Evolutionary conservation across 2,113 vertebrate genomes (phyloP), one percentile per base, ranked within the genome.

Genomic region (Oncorhynchus kisutch): DNA sequence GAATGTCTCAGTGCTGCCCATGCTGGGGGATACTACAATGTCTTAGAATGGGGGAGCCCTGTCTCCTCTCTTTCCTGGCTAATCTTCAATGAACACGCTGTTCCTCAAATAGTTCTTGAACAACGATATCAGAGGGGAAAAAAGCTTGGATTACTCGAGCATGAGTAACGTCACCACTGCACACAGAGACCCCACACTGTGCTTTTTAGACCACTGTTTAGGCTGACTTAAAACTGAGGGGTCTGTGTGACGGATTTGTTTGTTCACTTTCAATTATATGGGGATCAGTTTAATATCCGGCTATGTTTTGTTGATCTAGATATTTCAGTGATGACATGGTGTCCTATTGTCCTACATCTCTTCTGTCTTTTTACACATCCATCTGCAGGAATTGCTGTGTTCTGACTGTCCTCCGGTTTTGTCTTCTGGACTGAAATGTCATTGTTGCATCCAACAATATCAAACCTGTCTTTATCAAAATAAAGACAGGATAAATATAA

Each of bases 71-170:
- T 78, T 72, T 51, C 34, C 20, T 24, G 67, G 51, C 69, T 71
- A 31, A 76, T 81, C 67, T 67, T 80, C 71, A 80, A 67, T 80
- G 60, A 77, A 67, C 14, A 13, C 5, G 39, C 31, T 7, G 72
- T 34, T 69, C 54, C 24, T 65, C 66, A 73, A 80, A 87, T 54
- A 72, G 71, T 59, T 71, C 79, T 81, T 76, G 22, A 82, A 76
- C n/a, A 2, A 45, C 2, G 8, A 57, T 54, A 62, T 77, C 75
- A 75, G 67, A 57, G 66, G 72, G 51, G 11, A 2, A 70, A 34
- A 80, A 83, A 80, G 74, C 85, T 88, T 76, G 81, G 79, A 78
- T 80, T 69, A 76, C 31, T 75, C 72, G 81, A 66, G 77, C 75
- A 62, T 86, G 82, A 81, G 77, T 78, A 70, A 81, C 60, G 60